Evolutionary conservation across 64 coral and sea anemone species (phyloP).

Genomic region (Stylophora pistillata): DNA sequence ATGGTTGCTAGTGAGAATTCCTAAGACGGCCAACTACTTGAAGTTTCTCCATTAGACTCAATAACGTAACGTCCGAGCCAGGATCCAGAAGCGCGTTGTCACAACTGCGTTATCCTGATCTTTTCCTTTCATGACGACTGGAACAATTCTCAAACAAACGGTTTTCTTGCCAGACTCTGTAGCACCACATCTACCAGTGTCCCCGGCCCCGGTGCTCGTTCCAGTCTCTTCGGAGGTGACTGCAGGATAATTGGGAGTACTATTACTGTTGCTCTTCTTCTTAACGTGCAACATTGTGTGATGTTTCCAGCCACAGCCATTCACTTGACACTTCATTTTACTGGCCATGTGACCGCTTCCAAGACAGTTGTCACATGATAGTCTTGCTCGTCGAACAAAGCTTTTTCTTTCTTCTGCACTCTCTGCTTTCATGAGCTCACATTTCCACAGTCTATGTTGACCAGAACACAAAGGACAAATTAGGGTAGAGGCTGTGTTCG

Average conservation of each 20-base stretch:
- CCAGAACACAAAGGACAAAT: neutral
- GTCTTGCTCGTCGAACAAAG: slow-evolving; percentile 18
- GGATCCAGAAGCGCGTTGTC: no score
- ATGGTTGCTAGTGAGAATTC: no score
- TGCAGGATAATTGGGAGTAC: neutral
- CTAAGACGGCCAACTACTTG: no score
- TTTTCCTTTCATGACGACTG: no score
- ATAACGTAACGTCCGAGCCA: no score
- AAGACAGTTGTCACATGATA: slow-evolving; percentile 50
- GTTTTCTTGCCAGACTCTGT: neutral
- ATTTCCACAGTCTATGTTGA: neutral
- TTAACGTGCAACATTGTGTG: slow-evolving; percentile 17
- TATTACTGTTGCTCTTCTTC: slow-evolving; percentile 4
- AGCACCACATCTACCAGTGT: neutral
- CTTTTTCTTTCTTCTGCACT: no score
- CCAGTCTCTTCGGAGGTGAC: neutral
- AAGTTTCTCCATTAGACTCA: no score
- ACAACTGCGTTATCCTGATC: no score
- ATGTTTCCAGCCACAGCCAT: slow-evolving; percentile 24
- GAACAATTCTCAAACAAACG: no score
- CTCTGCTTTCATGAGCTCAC: neutral
- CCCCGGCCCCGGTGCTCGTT: neutral
- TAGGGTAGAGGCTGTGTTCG: neutral
- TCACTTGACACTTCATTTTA: slow-evolving; percentile 22
- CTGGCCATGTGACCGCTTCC: slow-evolving; percentile 30